These are phyloP conservation scores for Ailuropoda melanoleuca DNA, from an alignment of 2,113 vertebrate genomes.

Conservation along the genomic window DNA sequence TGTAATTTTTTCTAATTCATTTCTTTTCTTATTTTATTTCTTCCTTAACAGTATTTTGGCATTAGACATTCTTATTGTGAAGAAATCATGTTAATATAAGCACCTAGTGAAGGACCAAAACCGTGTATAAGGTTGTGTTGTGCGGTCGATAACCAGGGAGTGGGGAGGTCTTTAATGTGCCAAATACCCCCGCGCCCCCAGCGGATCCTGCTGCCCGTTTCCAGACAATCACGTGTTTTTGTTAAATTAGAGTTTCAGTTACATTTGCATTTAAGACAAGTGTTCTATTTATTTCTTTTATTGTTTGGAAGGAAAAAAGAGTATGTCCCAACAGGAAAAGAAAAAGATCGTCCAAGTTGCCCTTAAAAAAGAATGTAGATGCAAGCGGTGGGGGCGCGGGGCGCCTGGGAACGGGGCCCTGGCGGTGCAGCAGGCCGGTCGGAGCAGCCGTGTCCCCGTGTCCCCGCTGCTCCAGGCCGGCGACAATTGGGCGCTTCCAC, in stretches of 20 bases:
- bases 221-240: slow-evolving; percentile 93
- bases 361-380: not conserved
- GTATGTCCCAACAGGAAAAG: not conserved
- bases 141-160: slow-evolving; percentile 88
- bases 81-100: slow-evolving; percentile 95
- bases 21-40: slow-evolving; percentile 87
- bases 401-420: rapidly evolving
- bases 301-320: slow-evolving; percentile 20
- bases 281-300: slow-evolving; percentile 72
- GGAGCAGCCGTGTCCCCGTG: rapidly evolving
- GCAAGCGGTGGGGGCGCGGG: rapidly evolving
- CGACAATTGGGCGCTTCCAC: not conserved
- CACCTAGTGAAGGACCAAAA: slow-evolving; percentile 97
- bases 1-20: slow-evolving; percentile 84
- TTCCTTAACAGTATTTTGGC: slow-evolving; percentile 94
- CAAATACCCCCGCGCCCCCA: slow-evolving; percentile 87
- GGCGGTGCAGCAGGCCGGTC: too few species aligned
- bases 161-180: slow-evolving; percentile 87
- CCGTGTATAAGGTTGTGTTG: slow-evolving; percentile 89
- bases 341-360: not conserved
- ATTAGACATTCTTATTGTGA: slow-evolving; percentile 85
- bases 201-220: slow-evolving; percentile 78
- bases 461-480: not conserved
- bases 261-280: slow-evolving; percentile 52
- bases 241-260: slow-evolving; percentile 80